Percentiles rank a stretch among this genome's conserved stretches.
Conservation (phyloP, 1,140 invertebrate species). For the Habropoda laboriosa region DNA sequence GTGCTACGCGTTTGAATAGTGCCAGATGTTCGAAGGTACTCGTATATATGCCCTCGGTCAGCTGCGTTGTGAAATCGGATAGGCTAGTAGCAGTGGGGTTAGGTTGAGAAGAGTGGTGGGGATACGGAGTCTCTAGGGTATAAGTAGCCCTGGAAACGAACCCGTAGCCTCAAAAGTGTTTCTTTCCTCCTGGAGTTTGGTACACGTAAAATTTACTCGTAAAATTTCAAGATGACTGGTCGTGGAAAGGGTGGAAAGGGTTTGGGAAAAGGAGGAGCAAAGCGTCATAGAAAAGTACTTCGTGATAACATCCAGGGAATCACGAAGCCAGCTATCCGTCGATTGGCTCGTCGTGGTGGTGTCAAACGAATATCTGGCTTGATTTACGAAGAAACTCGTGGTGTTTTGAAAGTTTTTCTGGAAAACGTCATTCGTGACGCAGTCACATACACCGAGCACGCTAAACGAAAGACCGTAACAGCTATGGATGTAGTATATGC, state of each 20-base stretch:
- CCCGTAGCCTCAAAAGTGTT: not conserved
- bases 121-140: fast-evolving
- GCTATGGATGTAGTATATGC: conserved; percentile 64
- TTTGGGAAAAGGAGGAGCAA: conserved; percentile 82
- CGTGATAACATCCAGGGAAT: conserved; percentile 82
- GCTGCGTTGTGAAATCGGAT: not conserved
- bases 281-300: conserved; percentile 46
- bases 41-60: not conserved
- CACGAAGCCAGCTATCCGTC: conserved; percentile 59
- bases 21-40: not conserved
- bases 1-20: not conserved
- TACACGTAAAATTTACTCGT: not conserved
- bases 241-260: conserved; percentile 88
- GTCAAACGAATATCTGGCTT: conserved; percentile 61
- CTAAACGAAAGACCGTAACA: conserved; percentile 58
- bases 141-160: not conserved
- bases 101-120: not conserved
- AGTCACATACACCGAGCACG: conserved; percentile 61
- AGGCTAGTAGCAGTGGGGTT: too few species aligned
- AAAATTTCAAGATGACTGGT: conserved; percentile 81
- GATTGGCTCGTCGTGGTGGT: conserved; percentile 57
- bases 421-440: conserved; percentile 63
- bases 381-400: conserved; percentile 64
- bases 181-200: too few species aligned
- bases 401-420: conserved; percentile 57